Base-by-base conservation (phyloP, 2,797 vertebrate genomes). In the Artibeus lituratus region DNA sequence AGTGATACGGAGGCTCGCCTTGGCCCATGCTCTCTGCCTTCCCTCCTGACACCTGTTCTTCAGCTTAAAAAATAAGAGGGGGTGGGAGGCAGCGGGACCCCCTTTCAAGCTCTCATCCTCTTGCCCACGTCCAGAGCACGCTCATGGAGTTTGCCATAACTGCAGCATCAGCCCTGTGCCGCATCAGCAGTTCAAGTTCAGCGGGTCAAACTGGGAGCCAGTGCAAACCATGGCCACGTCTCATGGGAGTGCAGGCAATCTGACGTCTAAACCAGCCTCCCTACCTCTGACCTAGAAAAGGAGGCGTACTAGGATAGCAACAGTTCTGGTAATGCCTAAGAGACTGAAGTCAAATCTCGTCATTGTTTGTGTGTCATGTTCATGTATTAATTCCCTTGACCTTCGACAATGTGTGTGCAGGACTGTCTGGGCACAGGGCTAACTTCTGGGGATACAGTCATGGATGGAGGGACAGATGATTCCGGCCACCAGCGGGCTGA, bases 1-100 rank as follows among this genome's bases (percentile, higher is more conserved):
- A 98, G 95, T 15, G 78, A 97, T 90, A 85, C 11, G 74, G 72
- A 87, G 39, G 22, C 90, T 22, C 10, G 12, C 49, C 65, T 24
- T 18, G 22, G 86, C 67, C 80, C 7, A 29, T 42, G 51, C 39
- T n/a, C 82, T 92, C 77, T 84, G 67, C 94, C 93, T 78, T 55
- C 77, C 0, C 42, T 9, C 59, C 73, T 2, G 32, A 67, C 74
- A 88, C 87, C 85, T 87, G 65, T 80, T 87, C 90, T 77, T 78
- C 62, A 78, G 55, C 55, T 96, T 65, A n/a, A 37, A 83, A 94
- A 92, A 12, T 70, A 89, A 90, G 51, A 94, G 69, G 67, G 74
- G 74, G 80, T 55, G 96, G 53, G 73, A 90, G 70, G 88, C 88
- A 93, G 53, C 9, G 51, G 89, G 59, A 21, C 3, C 39, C 22